Evolutionary conservation across 2,797 vertebrate genomes (phyloP), one percentile per base, ranked within the genome.

Genomic region (Esox lucius): DNA sequence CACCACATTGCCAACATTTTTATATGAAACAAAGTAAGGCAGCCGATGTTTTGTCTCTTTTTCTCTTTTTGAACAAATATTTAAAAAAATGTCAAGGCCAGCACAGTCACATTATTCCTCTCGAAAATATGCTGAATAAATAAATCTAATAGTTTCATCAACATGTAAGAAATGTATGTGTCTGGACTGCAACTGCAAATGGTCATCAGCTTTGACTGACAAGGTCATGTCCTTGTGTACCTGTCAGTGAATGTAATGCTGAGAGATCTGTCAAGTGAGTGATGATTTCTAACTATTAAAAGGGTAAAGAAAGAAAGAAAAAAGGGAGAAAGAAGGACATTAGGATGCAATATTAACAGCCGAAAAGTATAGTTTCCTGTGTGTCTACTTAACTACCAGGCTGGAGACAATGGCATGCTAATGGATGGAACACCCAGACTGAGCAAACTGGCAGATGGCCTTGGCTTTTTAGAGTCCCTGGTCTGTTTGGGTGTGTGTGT

Each of bases 381-480:
- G 68, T 13, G 42, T 46, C 33, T 59, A 24, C 56, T 4, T 59
- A 24, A 9, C 8, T 39, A 31, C 62, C 64, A 73, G 48, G 71
- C 35, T 64, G 71, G 90, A 88, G 87, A 93, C 81, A 11, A 22
- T 35, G 90, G 88, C 79, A 92, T 89, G 91, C 83, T 92, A 91
- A 92, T 93, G 88, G 89, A 12, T 78, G 56, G 64, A 77, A 75
- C 81, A 79, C 82, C 72, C 74, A 56, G 59, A 77, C 90, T 92
- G 87, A 91, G 11, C 81, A 80, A 81, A 71, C 74, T 59, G 59
- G 75, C 90, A 92, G 88, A 91, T 92, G 91, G 90, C 61, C 26
- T 51, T n/a, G 70, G 49, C 80, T 86, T 90, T 78, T 90, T 90
- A 91, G 87, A 85, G 80, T 80, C 75, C 31, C 19, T 68, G 19